Conservation (phyloP, 2,797 vertebrate genomes). For the Platalea minor region DNA sequence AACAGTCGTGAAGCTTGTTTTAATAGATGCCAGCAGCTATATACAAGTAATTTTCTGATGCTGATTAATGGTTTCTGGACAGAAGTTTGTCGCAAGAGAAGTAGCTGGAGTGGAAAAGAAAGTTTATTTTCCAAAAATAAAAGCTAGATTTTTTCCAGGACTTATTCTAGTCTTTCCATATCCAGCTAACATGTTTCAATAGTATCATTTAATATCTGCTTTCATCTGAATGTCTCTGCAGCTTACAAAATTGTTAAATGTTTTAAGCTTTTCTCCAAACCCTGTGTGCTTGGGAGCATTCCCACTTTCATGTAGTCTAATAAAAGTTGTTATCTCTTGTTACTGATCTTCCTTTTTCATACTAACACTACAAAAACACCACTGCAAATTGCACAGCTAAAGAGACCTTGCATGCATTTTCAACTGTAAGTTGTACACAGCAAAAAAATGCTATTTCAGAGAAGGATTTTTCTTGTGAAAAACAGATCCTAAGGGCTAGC, state of each 20-base stretch:
- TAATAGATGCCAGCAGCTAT: neutral
- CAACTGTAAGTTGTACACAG: neutral
- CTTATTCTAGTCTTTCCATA: neutral
- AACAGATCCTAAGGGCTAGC: neutral
- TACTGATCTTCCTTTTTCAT: neutral
- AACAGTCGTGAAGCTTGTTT: neutral
- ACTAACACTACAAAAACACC: neutral
- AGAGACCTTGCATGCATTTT: neutral
- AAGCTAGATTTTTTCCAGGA: neutral
- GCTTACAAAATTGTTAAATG: neutral
- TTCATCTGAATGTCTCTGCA: neutral
- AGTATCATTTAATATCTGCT: neutral
- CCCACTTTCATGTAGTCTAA: neutral
- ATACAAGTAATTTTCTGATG: neutral
- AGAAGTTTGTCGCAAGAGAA: neutral
- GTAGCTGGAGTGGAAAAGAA: neutral
- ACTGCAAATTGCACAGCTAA: neutral
- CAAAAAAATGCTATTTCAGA: neutral
- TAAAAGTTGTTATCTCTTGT: neutral
- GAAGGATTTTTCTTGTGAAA: neutral
- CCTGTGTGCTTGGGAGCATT: neutral
- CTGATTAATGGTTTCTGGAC: neutral
- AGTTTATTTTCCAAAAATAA: neutral
- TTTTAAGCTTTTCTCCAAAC: neutral
- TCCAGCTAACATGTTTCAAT: neutral